A percentile compares a stretch with the other conserved stretches of the same genome.
phyloP scores from a whole-genome alignment of 2,797 vertebrate genomes.

The Peromyscus nudipes region DNA sequence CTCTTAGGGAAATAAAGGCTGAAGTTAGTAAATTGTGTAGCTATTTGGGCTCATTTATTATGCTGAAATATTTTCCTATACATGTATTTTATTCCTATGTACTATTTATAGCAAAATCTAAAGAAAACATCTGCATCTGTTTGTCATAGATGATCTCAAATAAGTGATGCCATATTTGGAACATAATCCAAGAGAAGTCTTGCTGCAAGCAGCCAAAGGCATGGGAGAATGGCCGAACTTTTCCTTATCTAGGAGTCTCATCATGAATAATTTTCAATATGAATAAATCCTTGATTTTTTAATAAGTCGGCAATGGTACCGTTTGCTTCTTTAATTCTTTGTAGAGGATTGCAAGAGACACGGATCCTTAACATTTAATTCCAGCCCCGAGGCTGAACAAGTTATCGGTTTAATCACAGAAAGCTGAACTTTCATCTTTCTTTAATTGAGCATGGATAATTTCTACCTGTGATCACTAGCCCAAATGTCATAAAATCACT shows the following conservation, averaged over 20 bases:
- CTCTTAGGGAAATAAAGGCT: not conserved
- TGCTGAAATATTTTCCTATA: not conserved
- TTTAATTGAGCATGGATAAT: conserved; percentile 64
- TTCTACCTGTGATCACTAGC: conserved; percentile 53
- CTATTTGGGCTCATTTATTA: not conserved
- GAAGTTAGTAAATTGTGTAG: not conserved
- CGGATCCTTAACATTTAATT: conserved; percentile 35
- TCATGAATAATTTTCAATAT: conserved; percentile 39
- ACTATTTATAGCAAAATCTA: not conserved
- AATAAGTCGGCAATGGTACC: not conserved
- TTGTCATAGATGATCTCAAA: not conserved
- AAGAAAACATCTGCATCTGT: not conserved
- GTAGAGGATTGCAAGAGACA: conserved; percentile 1
- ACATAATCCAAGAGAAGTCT: not conserved
- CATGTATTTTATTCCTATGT: not conserved
- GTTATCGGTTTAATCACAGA: conserved; percentile 66
- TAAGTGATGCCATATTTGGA: not conserved
- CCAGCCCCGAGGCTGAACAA: conserved; percentile 44
- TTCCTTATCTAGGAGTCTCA: not conserved
- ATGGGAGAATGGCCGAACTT: not conserved
- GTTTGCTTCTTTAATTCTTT: conserved; percentile 63
- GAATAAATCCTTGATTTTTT: conserved; percentile 24
- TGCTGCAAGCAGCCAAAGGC: not conserved
- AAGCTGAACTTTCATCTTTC: conserved; percentile 67
- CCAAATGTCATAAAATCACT: conserved; percentile 61